A percentile compares a stretch with the other conserved stretches of the same genome.
phyloP scores from a whole-genome alignment of 2,888 invertebrate species.

The Lasioglossum lativentre region DNA sequence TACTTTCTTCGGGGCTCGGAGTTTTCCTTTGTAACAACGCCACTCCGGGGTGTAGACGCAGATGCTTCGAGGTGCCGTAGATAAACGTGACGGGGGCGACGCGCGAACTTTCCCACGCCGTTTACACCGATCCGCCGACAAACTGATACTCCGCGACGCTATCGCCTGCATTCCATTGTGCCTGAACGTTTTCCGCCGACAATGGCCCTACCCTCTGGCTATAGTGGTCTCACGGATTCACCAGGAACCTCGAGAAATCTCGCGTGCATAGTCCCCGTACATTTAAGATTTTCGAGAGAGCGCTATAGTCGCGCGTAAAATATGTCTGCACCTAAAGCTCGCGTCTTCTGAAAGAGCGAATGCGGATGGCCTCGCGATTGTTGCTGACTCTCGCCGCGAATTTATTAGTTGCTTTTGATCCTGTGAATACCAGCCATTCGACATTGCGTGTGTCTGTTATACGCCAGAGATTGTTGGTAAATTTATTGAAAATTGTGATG shows the following conservation, averaged over 20 bases:
- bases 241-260: not conserved
- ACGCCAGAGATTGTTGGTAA: too few species aligned
- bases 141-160: conserved; percentile 29
- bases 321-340: not conserved
- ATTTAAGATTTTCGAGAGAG: conserved; percentile 46
- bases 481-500: not conserved
- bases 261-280: not conserved
- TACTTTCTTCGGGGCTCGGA: not conserved
- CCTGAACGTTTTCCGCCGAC: conserved; percentile 35
- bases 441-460: too few species aligned
- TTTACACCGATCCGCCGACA: conserved; percentile 38
- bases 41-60: not conserved
- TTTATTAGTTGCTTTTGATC: not conserved
- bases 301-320: conserved; percentile 24
- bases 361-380: not conserved
- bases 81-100: conserved; percentile 19
- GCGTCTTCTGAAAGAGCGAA: conserved; percentile 7
- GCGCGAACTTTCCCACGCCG: conserved; percentile 21
- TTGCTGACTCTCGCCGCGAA: not conserved
- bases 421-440: not conserved
- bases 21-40: conserved; percentile 5
- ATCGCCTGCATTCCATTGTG: conserved; percentile 36
- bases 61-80: conserved; percentile 4
- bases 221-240: not conserved
- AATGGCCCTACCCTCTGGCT: conserved; percentile 26